Percentiles rank a stretch among this genome's conserved stretches.
phyloP scores from a whole-genome alignment of 2,113 vertebrate genomes.

The Paramormyrops kingsleyae region DNA sequence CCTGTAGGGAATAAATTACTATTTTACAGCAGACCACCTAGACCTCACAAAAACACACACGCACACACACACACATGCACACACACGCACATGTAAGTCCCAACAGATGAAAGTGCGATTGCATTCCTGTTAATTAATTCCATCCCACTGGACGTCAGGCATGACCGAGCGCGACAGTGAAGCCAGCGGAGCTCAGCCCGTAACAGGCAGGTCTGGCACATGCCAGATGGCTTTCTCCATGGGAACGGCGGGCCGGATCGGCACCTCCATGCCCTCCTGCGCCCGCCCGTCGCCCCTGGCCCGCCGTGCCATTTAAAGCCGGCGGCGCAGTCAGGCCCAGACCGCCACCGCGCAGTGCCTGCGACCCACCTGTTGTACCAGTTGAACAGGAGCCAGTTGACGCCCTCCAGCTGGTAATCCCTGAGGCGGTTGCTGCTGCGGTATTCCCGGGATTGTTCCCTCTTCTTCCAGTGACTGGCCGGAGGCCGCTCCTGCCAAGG shows the following conservation, averaged over 20 bases:
- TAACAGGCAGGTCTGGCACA: not conserved
- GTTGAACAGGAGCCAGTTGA: slow-evolving; percentile 99
- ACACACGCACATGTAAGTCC: not conserved
- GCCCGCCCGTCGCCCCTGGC: not conserved
- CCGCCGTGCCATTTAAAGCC: slow-evolving; percentile 27
- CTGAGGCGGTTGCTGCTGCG: slow-evolving; percentile 95
- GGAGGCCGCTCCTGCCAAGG: slow-evolving; percentile 81
- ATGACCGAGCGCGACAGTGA: not conserved
- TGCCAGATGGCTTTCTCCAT: not conserved
- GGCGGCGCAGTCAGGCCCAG: not conserved
- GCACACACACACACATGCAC: not conserved
- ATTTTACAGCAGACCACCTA: not conserved
- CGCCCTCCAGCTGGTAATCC: slow-evolving; percentile 97
- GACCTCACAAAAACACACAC: not conserved
- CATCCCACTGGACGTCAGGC: not conserved
- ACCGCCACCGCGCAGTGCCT: not conserved
- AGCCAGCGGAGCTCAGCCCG: not conserved
- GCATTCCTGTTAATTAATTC: not conserved
- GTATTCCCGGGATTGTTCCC: slow-evolving; percentile 89
- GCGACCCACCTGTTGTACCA: slow-evolving; percentile 94
- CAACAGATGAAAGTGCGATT: not conserved
- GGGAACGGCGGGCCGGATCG: not conserved
- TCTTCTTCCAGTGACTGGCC: slow-evolving; percentile 94
- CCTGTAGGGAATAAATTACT: not conserved
- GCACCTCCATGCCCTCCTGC: slow-evolving; percentile 3